Conservation (phyloP, 2,888 invertebrate species). For the Byasa hedistus region DNA sequence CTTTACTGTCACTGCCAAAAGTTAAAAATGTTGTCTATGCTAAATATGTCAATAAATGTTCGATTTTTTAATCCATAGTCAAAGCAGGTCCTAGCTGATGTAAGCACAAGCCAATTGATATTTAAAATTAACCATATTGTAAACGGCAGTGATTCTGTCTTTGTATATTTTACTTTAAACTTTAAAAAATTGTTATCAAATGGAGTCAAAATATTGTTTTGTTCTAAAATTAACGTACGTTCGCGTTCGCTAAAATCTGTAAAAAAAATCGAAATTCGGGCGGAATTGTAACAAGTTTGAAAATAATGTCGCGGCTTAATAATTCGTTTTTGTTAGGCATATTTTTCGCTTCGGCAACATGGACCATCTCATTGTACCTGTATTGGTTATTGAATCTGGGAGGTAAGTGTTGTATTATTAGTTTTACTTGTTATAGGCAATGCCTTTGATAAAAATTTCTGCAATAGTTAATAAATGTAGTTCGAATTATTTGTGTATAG, state of each 20-base stretch:
- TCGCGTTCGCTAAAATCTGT: background rate
- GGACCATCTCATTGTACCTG: constrained; percentile 86
- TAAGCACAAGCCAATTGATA: background rate
- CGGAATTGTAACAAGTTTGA: constrained; percentile 1
- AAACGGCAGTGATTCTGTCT: background rate
- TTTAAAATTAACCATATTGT: background rate
- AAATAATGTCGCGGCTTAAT: constrained; percentile 58
- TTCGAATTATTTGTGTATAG: constrained; percentile 3
- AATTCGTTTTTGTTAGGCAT: constrained; percentile 87
- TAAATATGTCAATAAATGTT: background rate
- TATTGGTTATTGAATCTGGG: constrained; percentile 81
- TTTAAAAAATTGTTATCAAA: background rate
- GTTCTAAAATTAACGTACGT: background rate
- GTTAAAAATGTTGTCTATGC: background rate
- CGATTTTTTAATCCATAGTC: background rate
- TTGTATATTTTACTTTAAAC: background rate
- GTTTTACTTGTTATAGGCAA: background rate
- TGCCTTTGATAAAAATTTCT: background rate
- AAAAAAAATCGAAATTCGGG: background rate
- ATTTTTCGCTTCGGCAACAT: constrained; percentile 86
- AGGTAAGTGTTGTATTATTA: constrained; percentile 54
- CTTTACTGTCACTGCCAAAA: background rate
- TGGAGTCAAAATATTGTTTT: background rate
- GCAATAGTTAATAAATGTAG: background rate
- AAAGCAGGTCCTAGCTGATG: background rate